Evolutionary conservation across 2,797 vertebrate species (phyloP).

Genomic region (Graptemys geographica): DNA sequence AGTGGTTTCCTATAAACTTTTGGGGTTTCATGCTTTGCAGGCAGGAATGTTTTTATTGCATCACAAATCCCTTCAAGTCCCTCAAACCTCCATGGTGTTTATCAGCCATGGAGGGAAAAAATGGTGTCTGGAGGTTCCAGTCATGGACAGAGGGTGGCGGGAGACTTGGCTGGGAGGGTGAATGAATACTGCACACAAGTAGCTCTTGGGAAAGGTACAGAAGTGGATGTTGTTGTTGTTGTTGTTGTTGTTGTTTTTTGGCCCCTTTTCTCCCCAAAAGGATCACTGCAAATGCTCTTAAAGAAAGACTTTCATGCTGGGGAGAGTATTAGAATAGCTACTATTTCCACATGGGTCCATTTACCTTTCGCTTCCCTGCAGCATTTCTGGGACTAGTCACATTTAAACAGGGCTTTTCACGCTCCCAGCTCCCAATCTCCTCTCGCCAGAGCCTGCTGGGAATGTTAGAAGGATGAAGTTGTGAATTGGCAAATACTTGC

Average conservation of each 20-base stretch:
- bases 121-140: not conserved
- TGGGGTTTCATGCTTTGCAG: constrained; percentile 76
- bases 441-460: not conserved
- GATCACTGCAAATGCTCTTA: not conserved
- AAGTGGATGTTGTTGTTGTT: no score
- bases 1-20: constrained; percentile 79
- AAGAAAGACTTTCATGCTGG: not conserved
- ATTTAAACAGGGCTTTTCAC: fast-evolving
- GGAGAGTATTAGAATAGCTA: not conserved
- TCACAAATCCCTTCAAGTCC: constrained; percentile 56
- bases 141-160: not conserved
- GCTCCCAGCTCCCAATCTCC: fast-evolving
- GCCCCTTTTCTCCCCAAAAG: not conserved
- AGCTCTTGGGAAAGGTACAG: fast-evolving
- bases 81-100: constrained; percentile 10
- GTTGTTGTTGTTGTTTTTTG: not conserved
- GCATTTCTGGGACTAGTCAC: not conserved
- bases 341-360: not conserved
- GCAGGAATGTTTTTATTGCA: constrained; percentile 77
- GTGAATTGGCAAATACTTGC: not conserved
- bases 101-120: not conserved
- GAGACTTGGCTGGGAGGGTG: not conserved
- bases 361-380: fast-evolving
- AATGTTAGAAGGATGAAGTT: not conserved
- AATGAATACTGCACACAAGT: not conserved